phyloP scores from a whole-genome alignment of 2,113 vertebrate species.

The Apaloderma vittatum region DNA sequence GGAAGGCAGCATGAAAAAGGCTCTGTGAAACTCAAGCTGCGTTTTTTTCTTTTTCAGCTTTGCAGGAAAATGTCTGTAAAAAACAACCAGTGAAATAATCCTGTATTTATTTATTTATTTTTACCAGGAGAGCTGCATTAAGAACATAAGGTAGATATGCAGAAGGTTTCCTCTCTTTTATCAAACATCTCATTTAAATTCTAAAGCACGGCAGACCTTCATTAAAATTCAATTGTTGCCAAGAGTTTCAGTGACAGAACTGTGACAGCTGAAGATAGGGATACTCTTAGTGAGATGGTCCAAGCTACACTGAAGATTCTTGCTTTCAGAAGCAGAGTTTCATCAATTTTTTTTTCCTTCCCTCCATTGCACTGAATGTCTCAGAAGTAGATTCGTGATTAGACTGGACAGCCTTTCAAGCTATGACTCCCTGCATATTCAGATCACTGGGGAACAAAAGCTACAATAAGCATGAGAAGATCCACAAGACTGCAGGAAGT shows the following conservation, averaged over 20 bases:
- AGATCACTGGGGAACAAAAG: neutral
- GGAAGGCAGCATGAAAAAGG: neutral
- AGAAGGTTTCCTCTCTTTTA: conserved; percentile 10
- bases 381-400: neutral
- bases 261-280: neutral
- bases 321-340: neutral
- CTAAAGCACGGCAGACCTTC: conserved; percentile 31
- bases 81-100: neutral
- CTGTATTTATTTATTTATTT: conserved; percentile 2
- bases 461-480: neutral
- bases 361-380: neutral
- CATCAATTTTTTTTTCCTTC: neutral
- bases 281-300: neutral
- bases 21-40: neutral
- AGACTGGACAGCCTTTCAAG: conserved; percentile 23
- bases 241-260: conserved; percentile 25
- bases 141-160: neutral
- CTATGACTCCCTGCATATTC: neutral
- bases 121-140: neutral
- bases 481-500: neutral
- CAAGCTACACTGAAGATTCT: neutral
- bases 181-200: conserved; percentile 56
- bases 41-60: neutral
- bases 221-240: conserved; percentile 55
- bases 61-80: neutral